Evolutionary conservation across 2,113 vertebrate species (phyloP), one percentile per base, ranked within the genome.

Genomic region (Heterotis niloticus): DNA sequence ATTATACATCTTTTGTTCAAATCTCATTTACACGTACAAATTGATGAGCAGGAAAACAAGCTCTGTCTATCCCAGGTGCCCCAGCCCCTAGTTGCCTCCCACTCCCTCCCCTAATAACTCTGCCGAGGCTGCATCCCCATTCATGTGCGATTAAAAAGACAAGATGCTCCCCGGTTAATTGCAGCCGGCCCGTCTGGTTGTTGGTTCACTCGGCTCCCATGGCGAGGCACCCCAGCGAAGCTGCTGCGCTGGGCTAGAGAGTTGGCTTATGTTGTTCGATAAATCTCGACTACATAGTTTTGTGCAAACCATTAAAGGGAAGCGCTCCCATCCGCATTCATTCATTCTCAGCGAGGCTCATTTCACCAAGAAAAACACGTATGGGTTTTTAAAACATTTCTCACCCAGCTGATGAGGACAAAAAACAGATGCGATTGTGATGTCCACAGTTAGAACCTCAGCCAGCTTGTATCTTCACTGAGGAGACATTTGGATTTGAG

Each of bases 1-100:
- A 76, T 80, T 65, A 78, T 69, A 12, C 84, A 88, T 87, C 69
- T 89, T 89, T 89, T 85, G 87, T 90, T 85, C 87, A 85, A 78
- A 74, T 64, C 79, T 80, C 76, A 79, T 87, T 88, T 83, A 83
- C 75, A 85, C 72, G 82, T 86, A 81, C 83, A 87, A 87, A 88
- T 86, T 76, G 80, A 65, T 84, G 79, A 68, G 17, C 10, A 77
- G 82, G 84, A 81, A 1, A 56, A 23, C n/a, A 24, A 54, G 64
- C 13, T 34, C 70, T 24, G 10, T 14, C 34, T 10, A 28, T 23
- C 20, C 69, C 69, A 23, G 16, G 23, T 69, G 67, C 2, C 66
- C 26, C 20, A 26, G 12, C 26, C 66, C 14, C 66, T 29, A n/a
- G 5, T 11, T 24, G 18, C n/a, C 23, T 24, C 64, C 64, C 13